A percentile compares a stretch with the other conserved stretches of the same genome.
Conservation (phyloP, 2,888 invertebrate genomes). For the Macrosiphum euphorbiae region DNA sequence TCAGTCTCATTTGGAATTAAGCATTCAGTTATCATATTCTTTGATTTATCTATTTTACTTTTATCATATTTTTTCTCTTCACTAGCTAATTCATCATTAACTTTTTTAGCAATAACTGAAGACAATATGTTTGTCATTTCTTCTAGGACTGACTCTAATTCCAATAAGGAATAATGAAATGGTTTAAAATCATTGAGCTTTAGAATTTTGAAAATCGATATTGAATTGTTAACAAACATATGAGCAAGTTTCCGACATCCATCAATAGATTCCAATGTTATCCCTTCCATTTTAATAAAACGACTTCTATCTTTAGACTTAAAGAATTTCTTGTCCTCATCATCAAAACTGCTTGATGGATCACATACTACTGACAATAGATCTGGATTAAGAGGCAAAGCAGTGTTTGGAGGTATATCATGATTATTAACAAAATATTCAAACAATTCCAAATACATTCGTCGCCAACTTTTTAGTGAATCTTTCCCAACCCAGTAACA, state of each 20-base stretch:
- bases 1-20: background rate
- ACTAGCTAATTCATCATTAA: slow-evolving; percentile 4
- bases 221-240: slow-evolving; percentile 33
- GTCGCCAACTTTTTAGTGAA: slow-evolving; percentile 73
- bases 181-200: slow-evolving; percentile 19
- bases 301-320: background rate
- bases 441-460: slow-evolving; percentile 62
- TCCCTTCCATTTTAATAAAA: slow-evolving; percentile 20
- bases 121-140: slow-evolving; percentile 37
- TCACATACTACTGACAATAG: slow-evolving; percentile 25
- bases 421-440: slow-evolving; percentile 56
- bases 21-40: background rate
- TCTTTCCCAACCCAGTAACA: slow-evolving; percentile 74
- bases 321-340: background rate
- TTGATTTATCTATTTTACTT: background rate
- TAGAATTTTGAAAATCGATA: slow-evolving; percentile 40
- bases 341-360: slow-evolving; percentile 9
- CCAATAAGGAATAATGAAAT: slow-evolving; percentile 47
- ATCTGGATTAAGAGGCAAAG: slow-evolving; percentile 31
- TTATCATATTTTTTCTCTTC: slow-evolving; percentile 8
- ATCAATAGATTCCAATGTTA: slow-evolving; percentile 30
- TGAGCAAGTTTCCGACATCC: slow-evolving; percentile 36
- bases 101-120: slow-evolving; percentile 50
- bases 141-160: slow-evolving; percentile 35
- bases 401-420: slow-evolving; percentile 41